Percentiles rank a stretch among this genome's conserved stretches.
These are phyloP conservation scores for Ptilorrhoa leucosticta DNA, from an alignment of 2,113 vertebrate genomes.

Conservation along the genomic window DNA sequence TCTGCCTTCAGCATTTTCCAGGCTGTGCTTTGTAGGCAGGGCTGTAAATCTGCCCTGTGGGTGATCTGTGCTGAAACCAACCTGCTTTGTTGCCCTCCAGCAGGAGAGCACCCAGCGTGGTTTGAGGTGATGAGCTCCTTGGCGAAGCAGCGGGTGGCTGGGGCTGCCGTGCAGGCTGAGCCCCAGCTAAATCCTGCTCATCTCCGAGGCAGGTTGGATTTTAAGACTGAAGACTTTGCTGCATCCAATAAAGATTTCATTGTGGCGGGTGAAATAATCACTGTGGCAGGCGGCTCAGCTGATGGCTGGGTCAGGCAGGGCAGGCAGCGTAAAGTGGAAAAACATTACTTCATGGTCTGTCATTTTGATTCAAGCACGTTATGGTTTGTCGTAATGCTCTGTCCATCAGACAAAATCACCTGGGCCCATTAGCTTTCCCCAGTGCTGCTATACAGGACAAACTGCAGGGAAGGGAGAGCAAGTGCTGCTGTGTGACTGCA, in stretches of 20 bases:
- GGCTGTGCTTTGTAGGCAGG: background rate
- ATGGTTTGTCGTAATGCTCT: conserved; percentile 2
- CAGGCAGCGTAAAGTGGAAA: conserved; percentile 5
- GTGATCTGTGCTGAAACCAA: background rate
- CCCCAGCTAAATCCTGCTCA: background rate
- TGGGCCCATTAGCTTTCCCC: background rate
- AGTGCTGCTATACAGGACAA: background rate
- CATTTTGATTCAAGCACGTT: conserved; percentile 56
- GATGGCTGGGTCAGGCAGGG: conserved; percentile 19
- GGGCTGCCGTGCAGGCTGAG: background rate
- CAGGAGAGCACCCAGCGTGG: rapidly evolving
- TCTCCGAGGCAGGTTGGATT: background rate
- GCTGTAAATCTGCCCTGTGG: background rate
- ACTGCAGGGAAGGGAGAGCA: background rate
- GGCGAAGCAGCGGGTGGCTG: rapidly evolving
- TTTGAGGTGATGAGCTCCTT: background rate
- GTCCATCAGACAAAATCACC: conserved; percentile 20
- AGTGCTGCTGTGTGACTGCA: background rate
- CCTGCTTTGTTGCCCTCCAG: background rate
- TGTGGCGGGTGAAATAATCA: conserved; percentile 44
- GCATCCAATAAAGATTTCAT: background rate
- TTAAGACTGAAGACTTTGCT: conserved; percentile 8
- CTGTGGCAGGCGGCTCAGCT: conserved; percentile 33
- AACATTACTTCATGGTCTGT: conserved; percentile 60
- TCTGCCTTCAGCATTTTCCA: background rate